These are phyloP conservation scores for Muscicapa striata DNA, from an alignment of 2,797 vertebrate genomes.

Conservation along the genomic window DNA sequence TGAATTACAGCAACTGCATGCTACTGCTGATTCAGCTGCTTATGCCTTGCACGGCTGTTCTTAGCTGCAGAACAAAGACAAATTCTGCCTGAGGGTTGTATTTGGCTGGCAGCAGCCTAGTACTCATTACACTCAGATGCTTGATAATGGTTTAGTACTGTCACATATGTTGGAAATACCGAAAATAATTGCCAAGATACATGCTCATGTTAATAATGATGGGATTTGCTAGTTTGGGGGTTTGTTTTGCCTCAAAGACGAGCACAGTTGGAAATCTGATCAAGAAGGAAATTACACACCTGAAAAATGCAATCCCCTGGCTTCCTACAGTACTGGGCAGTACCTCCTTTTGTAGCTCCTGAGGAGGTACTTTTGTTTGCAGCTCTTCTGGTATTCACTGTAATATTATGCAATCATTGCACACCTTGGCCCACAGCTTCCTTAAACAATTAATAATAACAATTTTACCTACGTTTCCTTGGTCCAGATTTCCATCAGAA, in stretches of 20 bases:
- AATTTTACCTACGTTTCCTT: not conserved
- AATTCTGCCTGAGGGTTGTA: not conserved
- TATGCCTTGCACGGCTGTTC: not conserved
- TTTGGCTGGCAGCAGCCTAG: not conserved
- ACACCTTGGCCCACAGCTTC: not conserved
- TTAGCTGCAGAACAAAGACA: not conserved
- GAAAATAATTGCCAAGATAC: not conserved
- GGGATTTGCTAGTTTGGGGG: not conserved
- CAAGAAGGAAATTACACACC: not conserved
- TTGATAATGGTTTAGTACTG: not conserved
- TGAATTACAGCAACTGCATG: not conserved
- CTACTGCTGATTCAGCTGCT: conserved; percentile 2
- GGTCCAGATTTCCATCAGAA: not conserved
- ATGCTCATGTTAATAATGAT: not conserved
- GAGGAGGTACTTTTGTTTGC: not conserved
- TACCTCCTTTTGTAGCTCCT: not conserved
- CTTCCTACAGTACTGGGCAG: not conserved
- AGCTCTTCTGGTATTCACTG: not conserved
- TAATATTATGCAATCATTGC: not conserved
- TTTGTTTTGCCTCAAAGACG: not conserved
- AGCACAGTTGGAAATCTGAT: not conserved
- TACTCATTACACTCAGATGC: not conserved
- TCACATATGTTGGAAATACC: not conserved
- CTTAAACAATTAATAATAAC: not conserved
- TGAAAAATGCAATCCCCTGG: not conserved